Base-by-base conservation (phyloP, 2,888 invertebrate species). In the Drosophila recens region DNA sequence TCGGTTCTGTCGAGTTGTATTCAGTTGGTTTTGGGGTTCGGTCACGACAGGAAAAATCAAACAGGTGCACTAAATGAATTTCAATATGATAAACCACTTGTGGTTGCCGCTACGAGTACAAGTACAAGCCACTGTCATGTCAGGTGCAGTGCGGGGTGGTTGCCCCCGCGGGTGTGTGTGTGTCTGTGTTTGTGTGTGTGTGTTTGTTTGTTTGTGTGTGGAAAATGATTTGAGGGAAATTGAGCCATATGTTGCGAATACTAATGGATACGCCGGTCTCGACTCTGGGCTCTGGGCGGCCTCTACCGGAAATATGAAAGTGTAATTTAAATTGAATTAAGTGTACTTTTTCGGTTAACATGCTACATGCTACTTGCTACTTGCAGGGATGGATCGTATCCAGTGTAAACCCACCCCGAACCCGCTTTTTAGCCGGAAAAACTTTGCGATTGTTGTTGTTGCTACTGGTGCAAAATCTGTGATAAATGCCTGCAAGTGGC, bases 321-420 rank as follows among this genome's bases (percentile, higher is more conserved):
- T 89, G 89, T 90, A 91, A 90, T 90, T 91, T 90, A 90, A 90
- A 90, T 90, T 91, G 90, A 91, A 91, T 90, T 90, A 91, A 89
- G 88, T 88, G 90, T 79, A 77, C 76, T 73, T 81, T 64, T 67
- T 70, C 58, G 78, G 70, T 67, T 63, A 69, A 53, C 69, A 54
- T 63, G 49, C 48, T 46, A 51, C 20, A 33, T 45, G 48, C 38
- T 42, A 20, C 23, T n/a, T 45, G 48, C 38, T 42, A 20, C 23
- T n/a, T 23, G 30, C 3, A 45, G 68, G 67, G 67, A 45, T 67
- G 51, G 11, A 36, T 11, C 36, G 48, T 1, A 27, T 34, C 43
- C 48, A 30, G 30, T 40, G 38, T 23, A 42, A 52, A 46, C 43
- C 53, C 45, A 59, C 54, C 56, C 64, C 23, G 13, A n/a, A 11